phyloP scores from a whole-genome alignment of 2,797 vertebrate genomes.

The Eremophila alpestris region DNA sequence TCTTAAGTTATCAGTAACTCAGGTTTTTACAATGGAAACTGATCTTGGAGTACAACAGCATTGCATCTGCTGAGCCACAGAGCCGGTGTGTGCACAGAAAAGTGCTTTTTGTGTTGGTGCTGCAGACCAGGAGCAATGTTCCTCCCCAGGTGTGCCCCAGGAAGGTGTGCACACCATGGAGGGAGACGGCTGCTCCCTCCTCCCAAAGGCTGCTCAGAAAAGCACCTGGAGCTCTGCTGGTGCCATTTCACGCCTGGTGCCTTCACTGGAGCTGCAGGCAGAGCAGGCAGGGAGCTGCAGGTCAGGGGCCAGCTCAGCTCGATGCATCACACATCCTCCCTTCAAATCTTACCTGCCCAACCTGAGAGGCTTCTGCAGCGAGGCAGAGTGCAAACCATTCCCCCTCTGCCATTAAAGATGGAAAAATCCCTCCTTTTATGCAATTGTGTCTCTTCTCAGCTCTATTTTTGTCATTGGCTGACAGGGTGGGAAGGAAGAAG shows the following conservation, averaged over 20 bases:
- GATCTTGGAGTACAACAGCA: rapidly evolving
- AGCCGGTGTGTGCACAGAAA: background rate
- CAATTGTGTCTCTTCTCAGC: background rate
- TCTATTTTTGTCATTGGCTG: constrained; percentile 37
- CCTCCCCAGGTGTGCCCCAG: background rate
- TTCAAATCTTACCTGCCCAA: background rate
- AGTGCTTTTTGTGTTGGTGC: background rate
- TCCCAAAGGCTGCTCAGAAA: background rate
- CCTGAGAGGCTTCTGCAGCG: rapidly evolving
- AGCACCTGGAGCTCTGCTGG: background rate
- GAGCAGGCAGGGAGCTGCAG: background rate
- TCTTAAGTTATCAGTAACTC: background rate
- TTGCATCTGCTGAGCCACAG: background rate
- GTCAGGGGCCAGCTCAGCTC: background rate
- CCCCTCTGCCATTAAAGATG: background rate
- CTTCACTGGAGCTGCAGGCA: background rate
- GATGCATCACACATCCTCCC: background rate
- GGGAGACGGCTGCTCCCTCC: background rate
- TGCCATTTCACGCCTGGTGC: background rate
- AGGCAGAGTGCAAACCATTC: background rate
- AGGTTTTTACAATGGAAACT: background rate
- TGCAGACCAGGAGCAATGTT: background rate
- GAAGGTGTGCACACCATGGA: rapidly evolving
- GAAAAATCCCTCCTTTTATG: constrained; percentile 25
- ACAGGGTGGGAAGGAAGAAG: constrained; percentile 6